Evolutionary conservation across 2,797 vertebrate genomes (phyloP), one percentile per base, ranked within the genome.

Genomic region (Trematomus bernacchii): DNA sequence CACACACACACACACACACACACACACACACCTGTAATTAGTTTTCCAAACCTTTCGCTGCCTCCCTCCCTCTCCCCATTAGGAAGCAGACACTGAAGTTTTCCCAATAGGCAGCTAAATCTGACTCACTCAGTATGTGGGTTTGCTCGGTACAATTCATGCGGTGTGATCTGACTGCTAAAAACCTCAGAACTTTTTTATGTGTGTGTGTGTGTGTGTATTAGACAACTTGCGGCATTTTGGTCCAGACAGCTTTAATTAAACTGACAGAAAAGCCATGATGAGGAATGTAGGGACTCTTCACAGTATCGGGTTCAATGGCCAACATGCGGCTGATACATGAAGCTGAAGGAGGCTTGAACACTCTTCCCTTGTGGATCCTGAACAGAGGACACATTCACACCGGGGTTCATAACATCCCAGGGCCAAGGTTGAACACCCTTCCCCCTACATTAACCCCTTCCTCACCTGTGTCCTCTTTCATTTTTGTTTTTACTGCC

Each of bases 331-430:
- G 23, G 77, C 78, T 68, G 60, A 73, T 76, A 69, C 66, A n/a
- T 69, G 74, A 73, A 73, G 72, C 58, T 51, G 57, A 46, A 61
- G 33, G 71, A 73, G 61, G 73, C 71, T 33, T 21, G 62, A 87
- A 90, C 91, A 89, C 83, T 85, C 77, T 21, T 89, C 83, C 73
- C 73, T 66, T 85, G 80, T 90, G 74, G 87, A 76, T 80, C 64
- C 76, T 71, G 78, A 90, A 92, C 90, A 94, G 90, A 83, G 83
- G 77, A 76, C 83, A 81, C 77, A 94, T 92, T 93, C 91, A 91
- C 70, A 27, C 53, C 1, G 1, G 57, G 72, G 63, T 85, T 85
- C 80, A 85, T 75, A 86, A 86, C 81, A 71, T 86, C 84, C 74
- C 3, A 6, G 73, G 82, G 80, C 83, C 76, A 76, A 76, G 67